A percentile compares a stretch with the other conserved stretches of the same genome.
Evolutionary conservation across 2,113 vertebrate species (phyloP).

Genomic region (Pseudolaguvia tuberculata): DNA sequence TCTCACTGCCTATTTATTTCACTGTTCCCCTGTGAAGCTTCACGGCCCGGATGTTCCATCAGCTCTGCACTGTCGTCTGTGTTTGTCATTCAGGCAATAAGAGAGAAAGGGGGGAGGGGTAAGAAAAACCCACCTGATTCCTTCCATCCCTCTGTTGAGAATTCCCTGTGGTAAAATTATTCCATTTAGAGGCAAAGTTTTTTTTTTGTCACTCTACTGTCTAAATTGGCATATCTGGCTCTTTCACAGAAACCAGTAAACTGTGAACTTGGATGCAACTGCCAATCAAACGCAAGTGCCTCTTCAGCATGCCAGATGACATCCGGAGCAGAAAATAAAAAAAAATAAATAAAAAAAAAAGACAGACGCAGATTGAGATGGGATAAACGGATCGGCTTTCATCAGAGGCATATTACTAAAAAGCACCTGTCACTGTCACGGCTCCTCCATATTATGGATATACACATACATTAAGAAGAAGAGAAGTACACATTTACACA

Average conservation of each 20-base stretch:
- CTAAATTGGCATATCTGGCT: conserved; percentile 92
- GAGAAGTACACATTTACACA: not conserved
- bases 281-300: conserved; percentile 85
- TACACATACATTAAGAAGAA: conserved; percentile 42
- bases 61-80: conserved; percentile 80
- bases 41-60: conserved; percentile 82
- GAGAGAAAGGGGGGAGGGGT: conserved; percentile 66
- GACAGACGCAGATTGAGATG: conserved; percentile 51
- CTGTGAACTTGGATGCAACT: conserved; percentile 87
- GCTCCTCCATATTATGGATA: conserved; percentile 55
- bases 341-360: conserved; percentile 52
- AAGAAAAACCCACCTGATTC: conserved; percentile 70
- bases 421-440: conserved; percentile 72
- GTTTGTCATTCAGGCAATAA: conserved; percentile 91
- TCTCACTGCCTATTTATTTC: conserved; percentile 82
- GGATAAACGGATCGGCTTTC: conserved; percentile 73
- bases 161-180: conserved; percentile 91
- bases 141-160: conserved; percentile 73
- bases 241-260: conserved; percentile 90
- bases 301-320: conserved; percentile 81
- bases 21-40: conserved; percentile 83
- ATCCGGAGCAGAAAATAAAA: conserved; percentile 44
- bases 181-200: conserved; percentile 93
- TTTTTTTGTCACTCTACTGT: conserved; percentile 89
- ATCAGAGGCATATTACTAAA: conserved; percentile 71